Evolutionary conservation across 2,888 invertebrate species (phyloP).

Genomic region (Coelinius sp.): DNA sequence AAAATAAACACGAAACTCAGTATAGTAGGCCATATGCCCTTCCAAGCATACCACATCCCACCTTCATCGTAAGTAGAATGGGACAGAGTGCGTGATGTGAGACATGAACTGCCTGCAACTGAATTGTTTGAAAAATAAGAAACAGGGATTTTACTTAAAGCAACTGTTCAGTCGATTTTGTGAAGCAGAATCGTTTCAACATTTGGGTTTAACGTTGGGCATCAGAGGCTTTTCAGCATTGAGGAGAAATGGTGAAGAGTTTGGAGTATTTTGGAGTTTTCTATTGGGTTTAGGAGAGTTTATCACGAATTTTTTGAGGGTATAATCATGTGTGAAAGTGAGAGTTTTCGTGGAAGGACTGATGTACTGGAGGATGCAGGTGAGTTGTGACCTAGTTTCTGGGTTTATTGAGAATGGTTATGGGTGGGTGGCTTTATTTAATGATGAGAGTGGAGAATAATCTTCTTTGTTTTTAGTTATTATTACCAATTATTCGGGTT

Average conservation of each 20-base stretch:
- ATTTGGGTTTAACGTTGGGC: neutral
- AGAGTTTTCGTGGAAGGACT: neutral
- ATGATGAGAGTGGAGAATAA: too few species aligned
- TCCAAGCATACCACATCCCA: constrained; percentile 1
- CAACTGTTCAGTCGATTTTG: neutral
- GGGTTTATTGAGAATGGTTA: too few species aligned
- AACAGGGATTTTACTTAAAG: neutral
- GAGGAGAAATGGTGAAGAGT: neutral
- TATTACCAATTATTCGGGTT: too few species aligned
- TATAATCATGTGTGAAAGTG: too few species aligned
- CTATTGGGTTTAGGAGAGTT: neutral
- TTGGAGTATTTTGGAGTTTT: neutral
- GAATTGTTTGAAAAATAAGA: neutral
- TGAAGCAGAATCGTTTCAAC: neutral
- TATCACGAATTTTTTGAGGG: too few species aligned
- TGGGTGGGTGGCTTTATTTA: too few species aligned
- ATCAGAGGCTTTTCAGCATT: too few species aligned
- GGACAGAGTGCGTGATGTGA: neutral
- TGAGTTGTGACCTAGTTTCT: too few species aligned
- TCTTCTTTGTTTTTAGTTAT: too few species aligned
- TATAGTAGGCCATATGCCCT: neutral
- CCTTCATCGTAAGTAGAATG: neutral
- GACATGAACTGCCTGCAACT: neutral
- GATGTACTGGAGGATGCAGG: neutral
- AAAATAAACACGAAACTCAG: neutral